A percentile compares a stretch with the other conserved stretches of the same genome.
phyloP scores from a whole-genome alignment of 1,140 invertebrate species.

The Pseudomyrmex dendroicus region DNA sequence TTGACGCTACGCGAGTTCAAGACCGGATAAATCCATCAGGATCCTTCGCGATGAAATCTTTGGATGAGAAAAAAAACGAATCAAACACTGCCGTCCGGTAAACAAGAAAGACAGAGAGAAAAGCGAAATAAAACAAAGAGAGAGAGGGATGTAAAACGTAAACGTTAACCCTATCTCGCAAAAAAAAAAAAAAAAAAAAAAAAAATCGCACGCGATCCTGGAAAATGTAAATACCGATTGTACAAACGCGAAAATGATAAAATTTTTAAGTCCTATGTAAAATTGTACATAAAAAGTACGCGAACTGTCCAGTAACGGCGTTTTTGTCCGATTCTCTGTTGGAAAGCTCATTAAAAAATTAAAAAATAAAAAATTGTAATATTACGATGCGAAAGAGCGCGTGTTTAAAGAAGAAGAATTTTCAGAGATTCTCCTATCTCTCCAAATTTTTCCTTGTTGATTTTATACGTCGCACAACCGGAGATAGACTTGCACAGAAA shows the following conservation, averaged over 20 bases:
- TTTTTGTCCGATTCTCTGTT: not conserved
- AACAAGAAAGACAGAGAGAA: not conserved
- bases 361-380: no score
- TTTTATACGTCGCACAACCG: no score
- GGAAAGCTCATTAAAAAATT: not conserved
- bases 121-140: not conserved
- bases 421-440: no score
- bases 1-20: not conserved
- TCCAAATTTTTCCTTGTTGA: no score
- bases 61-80: conserved; percentile 56
- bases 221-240: conserved; percentile 23
- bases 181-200: no score
- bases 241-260: not conserved
- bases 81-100: conserved; percentile 70
- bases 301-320: no score
- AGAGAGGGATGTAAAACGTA: not conserved
- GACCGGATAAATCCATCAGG: not conserved
- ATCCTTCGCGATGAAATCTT: not conserved
- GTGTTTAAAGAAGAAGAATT: no score
- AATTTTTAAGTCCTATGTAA: not conserved
- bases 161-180: no score
- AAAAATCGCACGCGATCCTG: not conserved
- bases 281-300: not conserved
- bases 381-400: no score
- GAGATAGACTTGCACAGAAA: no score